Evolutionary conservation across 2,113 vertebrate species (phyloP).

Genomic region (Monarcha castaneiventris): DNA sequence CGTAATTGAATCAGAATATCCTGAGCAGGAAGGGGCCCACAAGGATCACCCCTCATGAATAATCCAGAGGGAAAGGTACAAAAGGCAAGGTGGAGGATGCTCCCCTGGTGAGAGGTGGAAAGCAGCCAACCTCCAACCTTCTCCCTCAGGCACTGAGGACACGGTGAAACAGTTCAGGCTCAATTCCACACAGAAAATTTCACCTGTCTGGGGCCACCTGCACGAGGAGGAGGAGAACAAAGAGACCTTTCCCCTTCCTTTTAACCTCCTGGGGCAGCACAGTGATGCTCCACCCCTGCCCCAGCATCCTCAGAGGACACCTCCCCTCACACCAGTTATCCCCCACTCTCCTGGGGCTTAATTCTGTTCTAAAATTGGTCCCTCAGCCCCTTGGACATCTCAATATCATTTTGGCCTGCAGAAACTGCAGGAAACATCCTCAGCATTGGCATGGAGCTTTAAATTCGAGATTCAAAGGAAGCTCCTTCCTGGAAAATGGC

Average conservation of each 20-base stretch:
- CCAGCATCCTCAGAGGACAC: not conserved
- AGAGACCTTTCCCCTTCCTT: not conserved
- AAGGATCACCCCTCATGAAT: not conserved
- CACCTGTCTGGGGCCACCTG: fast-evolving
- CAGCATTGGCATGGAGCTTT: not conserved
- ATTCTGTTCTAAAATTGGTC: not conserved
- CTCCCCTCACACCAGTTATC: fast-evolving
- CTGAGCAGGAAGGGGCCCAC: not conserved
- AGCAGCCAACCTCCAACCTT: not conserved
- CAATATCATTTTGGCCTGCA: not conserved
- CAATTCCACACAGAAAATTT: not conserved
- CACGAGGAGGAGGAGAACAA: not conserved
- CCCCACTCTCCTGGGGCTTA: not conserved
- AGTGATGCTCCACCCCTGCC: not conserved
- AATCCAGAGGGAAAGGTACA: not conserved
- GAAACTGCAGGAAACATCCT: not conserved
- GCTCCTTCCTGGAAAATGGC: not conserved
- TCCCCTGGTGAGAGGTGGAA: not conserved
- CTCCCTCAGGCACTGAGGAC: not conserved
- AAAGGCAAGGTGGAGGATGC: not conserved
- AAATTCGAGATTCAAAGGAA: not conserved
- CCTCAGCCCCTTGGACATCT: not conserved
- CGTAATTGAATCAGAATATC: not conserved
- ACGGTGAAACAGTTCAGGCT: not conserved
- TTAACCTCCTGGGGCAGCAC: not conserved